Evolutionary conservation across 1,140 invertebrate species (phyloP).

Genomic region (Ditylenchus dipsaci): DNA sequence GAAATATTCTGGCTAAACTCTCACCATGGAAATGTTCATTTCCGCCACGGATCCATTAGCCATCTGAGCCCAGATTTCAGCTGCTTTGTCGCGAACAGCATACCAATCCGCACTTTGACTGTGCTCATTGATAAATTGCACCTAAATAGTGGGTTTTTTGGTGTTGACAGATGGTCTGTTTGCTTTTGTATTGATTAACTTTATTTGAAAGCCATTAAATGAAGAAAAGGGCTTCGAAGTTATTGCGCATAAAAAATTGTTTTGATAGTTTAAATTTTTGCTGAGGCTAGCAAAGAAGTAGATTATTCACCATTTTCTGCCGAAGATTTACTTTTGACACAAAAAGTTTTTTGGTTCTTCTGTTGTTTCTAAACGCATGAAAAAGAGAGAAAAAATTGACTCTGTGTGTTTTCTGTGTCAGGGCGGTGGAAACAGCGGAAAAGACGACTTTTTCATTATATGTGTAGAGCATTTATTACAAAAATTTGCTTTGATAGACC

Average conservation of each 20-base stretch:
- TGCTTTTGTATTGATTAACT: not conserved
- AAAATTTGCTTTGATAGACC: no score
- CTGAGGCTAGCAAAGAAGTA: not conserved
- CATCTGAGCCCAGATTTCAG: constrained; percentile 25
- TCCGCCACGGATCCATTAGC: constrained; percentile 30
- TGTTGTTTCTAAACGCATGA: no score
- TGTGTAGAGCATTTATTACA: no score
- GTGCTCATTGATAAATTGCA: constrained; percentile 36
- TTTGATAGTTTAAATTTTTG: not conserved
- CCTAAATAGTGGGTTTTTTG: constrained; percentile 20
- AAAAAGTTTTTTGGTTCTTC: no score
- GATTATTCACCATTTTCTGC: no score
- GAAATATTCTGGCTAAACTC: not conserved
- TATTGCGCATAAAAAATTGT: not conserved
- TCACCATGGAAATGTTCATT: constrained; percentile 48
- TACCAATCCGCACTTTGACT: constrained; percentile 33
- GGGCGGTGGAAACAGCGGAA: no score
- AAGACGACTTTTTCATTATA: no score
- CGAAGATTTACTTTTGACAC: no score
- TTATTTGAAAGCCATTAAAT: constrained; percentile 12
- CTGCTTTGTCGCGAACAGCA: constrained; percentile 36
- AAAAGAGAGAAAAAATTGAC: no score
- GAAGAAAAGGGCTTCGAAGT: not conserved
- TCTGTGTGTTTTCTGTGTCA: no score
- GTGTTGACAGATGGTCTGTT: no score